phyloP scores from a whole-genome alignment of 2,888 invertebrate genomes.

The Punctoribates punctum region DNA sequence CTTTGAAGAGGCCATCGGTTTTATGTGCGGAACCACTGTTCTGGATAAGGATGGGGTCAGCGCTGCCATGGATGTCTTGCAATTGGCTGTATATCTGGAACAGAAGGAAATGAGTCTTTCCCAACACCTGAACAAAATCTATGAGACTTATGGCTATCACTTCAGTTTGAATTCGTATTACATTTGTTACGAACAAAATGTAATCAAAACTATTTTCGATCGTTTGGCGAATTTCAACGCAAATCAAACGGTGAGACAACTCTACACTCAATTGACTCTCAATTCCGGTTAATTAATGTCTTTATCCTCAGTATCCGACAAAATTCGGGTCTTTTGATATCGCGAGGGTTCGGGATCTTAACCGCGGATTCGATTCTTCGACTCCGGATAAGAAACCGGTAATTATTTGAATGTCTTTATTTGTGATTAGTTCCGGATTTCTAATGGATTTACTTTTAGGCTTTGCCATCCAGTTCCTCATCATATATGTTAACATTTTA shows the following conservation, averaged over 20 bases:
- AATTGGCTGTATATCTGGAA: conserved; percentile 69
- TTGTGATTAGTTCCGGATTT: conserved; percentile 1
- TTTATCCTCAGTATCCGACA: conserved; percentile 54
- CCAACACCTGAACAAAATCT: conserved; percentile 67
- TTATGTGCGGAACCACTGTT: conserved; percentile 64
- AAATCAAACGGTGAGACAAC: conserved; percentile 58
- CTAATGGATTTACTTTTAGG: conserved; percentile 49
- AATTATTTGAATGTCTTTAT: conserved; percentile 52
- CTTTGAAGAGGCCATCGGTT: conserved; percentile 93
- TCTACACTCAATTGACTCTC: background rate
- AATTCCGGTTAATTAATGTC: conserved; percentile 12
- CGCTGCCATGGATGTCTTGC: conserved; percentile 75
- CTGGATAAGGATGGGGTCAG: conserved; percentile 95
- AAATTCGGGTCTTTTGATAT: conserved; percentile 58
- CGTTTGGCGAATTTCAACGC: conserved; percentile 70
- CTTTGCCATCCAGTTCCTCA: conserved; percentile 56
- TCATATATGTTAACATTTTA: conserved; percentile 92
- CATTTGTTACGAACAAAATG: conserved; percentile 70
- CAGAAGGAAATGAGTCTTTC: conserved; percentile 56
- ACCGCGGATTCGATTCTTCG: conserved; percentile 75
- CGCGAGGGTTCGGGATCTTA: conserved; percentile 75
- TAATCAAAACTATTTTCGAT: conserved; percentile 72
- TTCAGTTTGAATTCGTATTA: conserved; percentile 82
- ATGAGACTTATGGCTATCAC: conserved; percentile 81
- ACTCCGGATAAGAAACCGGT: conserved; percentile 67